Percentiles rank a stretch among this genome's conserved stretches.
Evolutionary conservation across 2,888 invertebrate species (phyloP).

Genomic region (Chrysomela aeneicollis): DNA sequence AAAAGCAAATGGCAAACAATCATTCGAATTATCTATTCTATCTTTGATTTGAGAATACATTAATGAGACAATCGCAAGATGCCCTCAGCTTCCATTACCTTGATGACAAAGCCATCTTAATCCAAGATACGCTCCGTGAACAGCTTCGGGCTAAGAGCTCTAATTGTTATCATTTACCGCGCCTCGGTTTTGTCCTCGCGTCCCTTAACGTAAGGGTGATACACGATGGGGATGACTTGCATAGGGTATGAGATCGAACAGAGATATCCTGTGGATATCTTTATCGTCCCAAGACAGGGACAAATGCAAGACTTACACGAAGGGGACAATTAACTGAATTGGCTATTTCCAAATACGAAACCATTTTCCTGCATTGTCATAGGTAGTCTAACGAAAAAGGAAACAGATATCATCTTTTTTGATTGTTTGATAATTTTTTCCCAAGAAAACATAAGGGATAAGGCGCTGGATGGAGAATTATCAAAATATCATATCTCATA

Average conservation of each 20-base stretch:
- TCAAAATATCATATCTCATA: no score
- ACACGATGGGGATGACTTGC: constrained; percentile 1
- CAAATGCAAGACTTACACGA: background rate
- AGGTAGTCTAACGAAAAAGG: no score
- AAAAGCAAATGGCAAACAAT: constrained; percentile 52
- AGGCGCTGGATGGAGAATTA: no score
- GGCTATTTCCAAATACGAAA: no score
- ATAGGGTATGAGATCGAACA: background rate
- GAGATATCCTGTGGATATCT: background rate
- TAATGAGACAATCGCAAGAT: constrained; percentile 59
- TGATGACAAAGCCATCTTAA: constrained; percentile 61
- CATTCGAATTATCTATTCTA: constrained; percentile 58
- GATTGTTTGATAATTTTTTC: no score
- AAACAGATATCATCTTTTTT: no score
- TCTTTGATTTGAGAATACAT: constrained; percentile 61
- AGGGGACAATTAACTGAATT: no score
- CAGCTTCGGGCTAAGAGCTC: constrained; percentile 51
- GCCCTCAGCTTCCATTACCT: constrained; percentile 60
- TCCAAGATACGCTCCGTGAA: constrained; percentile 53
- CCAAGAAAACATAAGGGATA: no score
- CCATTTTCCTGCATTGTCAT: no score
- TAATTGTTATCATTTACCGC: constrained; percentile 60
- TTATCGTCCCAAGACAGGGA: background rate
- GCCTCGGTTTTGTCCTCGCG: constrained; percentile 36
- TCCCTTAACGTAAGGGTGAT: constrained; percentile 24